phyloP scores from a whole-genome alignment of 92 coral and sea anemone genomes.

The Desmophyllum pertusum region DNA sequence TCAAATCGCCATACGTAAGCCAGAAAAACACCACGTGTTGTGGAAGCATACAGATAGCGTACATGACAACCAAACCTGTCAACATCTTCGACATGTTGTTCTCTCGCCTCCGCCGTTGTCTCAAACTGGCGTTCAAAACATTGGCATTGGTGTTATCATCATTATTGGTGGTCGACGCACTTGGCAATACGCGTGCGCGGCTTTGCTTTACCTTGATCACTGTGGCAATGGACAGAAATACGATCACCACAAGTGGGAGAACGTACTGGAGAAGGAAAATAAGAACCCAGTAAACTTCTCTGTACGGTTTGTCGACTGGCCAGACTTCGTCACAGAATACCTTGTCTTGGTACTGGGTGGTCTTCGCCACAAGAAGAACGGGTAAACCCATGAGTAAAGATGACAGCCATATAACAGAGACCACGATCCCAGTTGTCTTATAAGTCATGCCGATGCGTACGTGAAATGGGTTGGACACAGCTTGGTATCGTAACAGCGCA shows the following conservation, averaged over 20 bases:
- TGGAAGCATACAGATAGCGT: conserved; percentile 75
- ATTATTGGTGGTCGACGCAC: not conserved
- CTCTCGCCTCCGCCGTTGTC: conserved; percentile 70
- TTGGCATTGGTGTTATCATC: conserved; percentile 22
- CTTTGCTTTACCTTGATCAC: conserved; percentile 59
- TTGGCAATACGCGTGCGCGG: conserved; percentile 38
- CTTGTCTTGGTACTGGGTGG: conserved; percentile 6
- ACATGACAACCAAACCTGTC: conserved; percentile 67
- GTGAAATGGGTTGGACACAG: conserved; percentile 67
- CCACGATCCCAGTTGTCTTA: conserved; percentile 51
- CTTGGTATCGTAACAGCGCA: conserved; percentile 73
- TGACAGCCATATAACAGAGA: conserved; percentile 64
- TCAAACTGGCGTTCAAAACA: conserved; percentile 56
- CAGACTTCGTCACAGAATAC: conserved; percentile 38
- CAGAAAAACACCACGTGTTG: conserved; percentile 72
- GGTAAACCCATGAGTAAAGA: conserved; percentile 48
- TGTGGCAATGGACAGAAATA: conserved; percentile 62
- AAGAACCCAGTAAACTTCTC: conserved; percentile 73
- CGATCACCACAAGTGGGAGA: conserved; percentile 73
- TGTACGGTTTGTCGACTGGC: conserved; percentile 27
- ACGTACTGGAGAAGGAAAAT: conserved; percentile 84
- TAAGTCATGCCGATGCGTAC: conserved; percentile 51
- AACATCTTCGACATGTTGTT: conserved; percentile 71
- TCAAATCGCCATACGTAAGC: conserved; percentile 65
- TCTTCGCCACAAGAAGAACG: conserved; percentile 32